Conservation (phyloP, 2,888 invertebrate species). For the Erannis defoliaria region DNA sequence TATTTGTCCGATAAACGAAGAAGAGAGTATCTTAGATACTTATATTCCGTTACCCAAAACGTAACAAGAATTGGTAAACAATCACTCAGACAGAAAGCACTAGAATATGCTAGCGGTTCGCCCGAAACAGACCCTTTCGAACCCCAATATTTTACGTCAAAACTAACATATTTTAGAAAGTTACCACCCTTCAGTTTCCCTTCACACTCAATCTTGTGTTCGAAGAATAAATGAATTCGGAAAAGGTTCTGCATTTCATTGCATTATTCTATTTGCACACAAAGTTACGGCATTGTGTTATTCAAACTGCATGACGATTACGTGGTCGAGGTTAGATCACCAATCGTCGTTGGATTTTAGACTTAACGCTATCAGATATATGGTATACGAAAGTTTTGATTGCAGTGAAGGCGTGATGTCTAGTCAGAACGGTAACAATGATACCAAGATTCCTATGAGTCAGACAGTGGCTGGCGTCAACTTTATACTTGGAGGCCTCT, state of each 20-base stretch:
- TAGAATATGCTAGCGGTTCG: slow-evolving; percentile 13
- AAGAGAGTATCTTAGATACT: background rate
- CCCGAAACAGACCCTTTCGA: slow-evolving; percentile 10
- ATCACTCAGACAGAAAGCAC: slow-evolving; percentile 3
- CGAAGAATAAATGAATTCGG: slow-evolving; percentile 7
- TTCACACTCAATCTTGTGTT: background rate
- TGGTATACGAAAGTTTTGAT: slow-evolving; percentile 6
- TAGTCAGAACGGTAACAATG: slow-evolving; percentile 57
- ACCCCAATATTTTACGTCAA: slow-evolving; percentile 13
- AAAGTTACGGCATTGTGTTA: slow-evolving; percentile 73
- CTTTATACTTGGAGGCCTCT: slow-evolving; percentile 48
- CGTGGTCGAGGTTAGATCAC: slow-evolving; percentile 55
- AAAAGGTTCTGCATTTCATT: slow-evolving; percentile 47
- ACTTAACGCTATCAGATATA: slow-evolving; percentile 45
- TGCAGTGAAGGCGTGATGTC: slow-evolving; percentile 42
- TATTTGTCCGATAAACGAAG: background rate
- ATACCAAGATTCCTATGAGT: slow-evolving; percentile 69
- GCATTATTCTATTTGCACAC: slow-evolving; percentile 69
- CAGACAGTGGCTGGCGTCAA: slow-evolving; percentile 54
- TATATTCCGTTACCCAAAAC: background rate
- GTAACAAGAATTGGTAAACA: background rate
- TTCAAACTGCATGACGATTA: slow-evolving; percentile 75
- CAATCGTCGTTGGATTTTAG: slow-evolving; percentile 49
- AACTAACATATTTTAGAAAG: slow-evolving; percentile 7
- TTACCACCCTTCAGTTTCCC: slow-evolving; percentile 1